Conservation (phyloP, 2,113 vertebrate species). For the Dissostichus mawsoni region DNA sequence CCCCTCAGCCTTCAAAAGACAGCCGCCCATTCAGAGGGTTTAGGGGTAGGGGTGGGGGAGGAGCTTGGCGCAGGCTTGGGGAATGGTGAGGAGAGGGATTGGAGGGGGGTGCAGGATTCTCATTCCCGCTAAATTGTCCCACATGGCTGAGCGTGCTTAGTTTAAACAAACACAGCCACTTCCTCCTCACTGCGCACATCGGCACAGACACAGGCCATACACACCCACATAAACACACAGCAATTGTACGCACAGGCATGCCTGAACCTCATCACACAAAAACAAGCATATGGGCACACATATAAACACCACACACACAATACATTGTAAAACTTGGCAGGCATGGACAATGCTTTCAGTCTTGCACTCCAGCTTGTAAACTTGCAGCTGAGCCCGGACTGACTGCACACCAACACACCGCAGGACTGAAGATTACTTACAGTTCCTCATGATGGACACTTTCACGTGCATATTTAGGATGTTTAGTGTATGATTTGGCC, state of each 20-base stretch:
- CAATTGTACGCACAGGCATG: constrained; percentile 37
- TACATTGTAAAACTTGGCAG: constrained; percentile 32
- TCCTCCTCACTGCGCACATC: constrained; percentile 84
- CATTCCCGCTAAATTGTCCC: constrained; percentile 81
- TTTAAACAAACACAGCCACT: constrained; percentile 88
- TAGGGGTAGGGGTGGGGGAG: constrained; percentile 37
- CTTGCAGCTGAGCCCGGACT: constrained; percentile 28
- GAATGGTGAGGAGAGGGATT: constrained; percentile 1
- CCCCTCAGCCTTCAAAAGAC: constrained; percentile 72
- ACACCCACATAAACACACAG: constrained; percentile 48
- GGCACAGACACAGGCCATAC: constrained; percentile 44
- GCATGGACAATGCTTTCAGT: constrained; percentile 33
- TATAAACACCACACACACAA: constrained; percentile 34
- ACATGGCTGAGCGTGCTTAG: constrained; percentile 83
- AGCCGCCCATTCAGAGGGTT: constrained; percentile 73
- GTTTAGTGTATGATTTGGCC: constrained; percentile 6
- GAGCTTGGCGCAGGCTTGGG: constrained; percentile 7
- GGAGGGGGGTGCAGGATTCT: constrained; percentile 31
- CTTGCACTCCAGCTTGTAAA: constrained; percentile 26
- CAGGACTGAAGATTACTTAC: background rate
- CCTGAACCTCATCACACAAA: constrained; percentile 52
- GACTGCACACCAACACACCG: constrained; percentile 12
- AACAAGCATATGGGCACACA: constrained; percentile 38
- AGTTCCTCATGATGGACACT: background rate
- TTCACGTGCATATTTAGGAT: constrained; percentile 18